Percentiles rank a stretch among this genome's conserved stretches.
Evolutionary conservation across 2,888 invertebrate species (phyloP).

Genomic region (Hypselothyrea guttata): DNA sequence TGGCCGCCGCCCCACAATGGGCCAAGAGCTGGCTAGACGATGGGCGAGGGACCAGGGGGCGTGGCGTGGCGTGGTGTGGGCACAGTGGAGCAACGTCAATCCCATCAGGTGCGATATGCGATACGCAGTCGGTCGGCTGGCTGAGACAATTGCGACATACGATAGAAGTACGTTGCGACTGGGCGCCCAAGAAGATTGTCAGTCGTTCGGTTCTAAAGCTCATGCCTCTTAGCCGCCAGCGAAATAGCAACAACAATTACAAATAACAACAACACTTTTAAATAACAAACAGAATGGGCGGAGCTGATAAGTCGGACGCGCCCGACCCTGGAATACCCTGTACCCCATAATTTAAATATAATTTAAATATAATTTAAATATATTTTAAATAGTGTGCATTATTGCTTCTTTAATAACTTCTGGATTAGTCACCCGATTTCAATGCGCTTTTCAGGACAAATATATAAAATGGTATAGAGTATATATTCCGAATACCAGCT

Average conservation of each 20-base stretch:
- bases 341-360: no score
- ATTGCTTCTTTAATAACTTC: no score
- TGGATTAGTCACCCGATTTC: no score
- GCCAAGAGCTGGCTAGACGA: constrained; percentile 2
- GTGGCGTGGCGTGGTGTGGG: background rate
- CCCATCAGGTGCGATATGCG: constrained; percentile 79
- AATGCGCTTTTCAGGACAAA: no score
- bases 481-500: no score
- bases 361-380: no score
- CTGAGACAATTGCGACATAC: constrained; percentile 72
- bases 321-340: constrained; percentile 1
- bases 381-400: no score
- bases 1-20: constrained; percentile 58
- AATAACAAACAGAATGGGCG: constrained; percentile 8
- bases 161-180: constrained; percentile 66
- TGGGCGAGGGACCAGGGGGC: constrained; percentile 1
- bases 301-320: no score
- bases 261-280: constrained; percentile 12
- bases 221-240: constrained; percentile 23
- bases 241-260: constrained; percentile 5
- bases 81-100: constrained; percentile 22
- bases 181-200: constrained; percentile 73
- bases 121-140: constrained; percentile 63
- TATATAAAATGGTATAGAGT: no score
- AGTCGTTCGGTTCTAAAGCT: constrained; percentile 22